Percentiles rank a stretch among this genome's conserved stretches.
Conservation (phyloP, 2,888 invertebrate species). For the Leptopterna dolabrata region DNA sequence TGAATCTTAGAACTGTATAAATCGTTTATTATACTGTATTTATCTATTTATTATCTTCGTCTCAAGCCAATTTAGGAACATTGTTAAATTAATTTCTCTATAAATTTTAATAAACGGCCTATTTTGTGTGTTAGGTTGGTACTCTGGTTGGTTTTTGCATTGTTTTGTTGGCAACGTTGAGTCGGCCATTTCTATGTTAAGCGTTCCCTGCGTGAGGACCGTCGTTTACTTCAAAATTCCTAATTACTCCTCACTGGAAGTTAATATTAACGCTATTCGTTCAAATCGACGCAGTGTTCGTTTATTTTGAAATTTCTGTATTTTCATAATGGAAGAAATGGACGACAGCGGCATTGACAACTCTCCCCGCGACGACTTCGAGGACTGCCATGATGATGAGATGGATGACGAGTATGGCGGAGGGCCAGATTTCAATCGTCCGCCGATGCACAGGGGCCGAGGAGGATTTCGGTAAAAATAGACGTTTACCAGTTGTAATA, state of each 20-base stretch:
- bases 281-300: too few relatives aligned
- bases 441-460: slow-evolving; percentile 42
- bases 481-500: slow-evolving; percentile 68
- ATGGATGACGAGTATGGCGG: slow-evolving; percentile 63
- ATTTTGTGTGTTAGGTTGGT: too few relatives aligned
- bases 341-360: slow-evolving; percentile 63
- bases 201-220: not conserved
- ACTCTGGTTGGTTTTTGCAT: not conserved
- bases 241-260: too few relatives aligned
- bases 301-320: not conserved
- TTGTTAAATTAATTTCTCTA: too few relatives aligned
- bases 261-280: too few relatives aligned
- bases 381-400: slow-evolving; percentile 67
- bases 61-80: too few relatives aligned
- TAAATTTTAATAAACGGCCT: too few relatives aligned
- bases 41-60: too few relatives aligned
- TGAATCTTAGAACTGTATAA: too few relatives aligned
- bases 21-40: too few relatives aligned
- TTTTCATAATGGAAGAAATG: slow-evolving; percentile 61
- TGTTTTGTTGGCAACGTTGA: not conserved
- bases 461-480: slow-evolving; percentile 69
- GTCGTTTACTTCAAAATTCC: too few relatives aligned
- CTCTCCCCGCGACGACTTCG: slow-evolving; percentile 61
- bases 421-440: slow-evolving; percentile 50
- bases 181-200: not conserved